Conservation (phyloP, 2,797 vertebrate species). For the Anguilla marmorata region DNA sequence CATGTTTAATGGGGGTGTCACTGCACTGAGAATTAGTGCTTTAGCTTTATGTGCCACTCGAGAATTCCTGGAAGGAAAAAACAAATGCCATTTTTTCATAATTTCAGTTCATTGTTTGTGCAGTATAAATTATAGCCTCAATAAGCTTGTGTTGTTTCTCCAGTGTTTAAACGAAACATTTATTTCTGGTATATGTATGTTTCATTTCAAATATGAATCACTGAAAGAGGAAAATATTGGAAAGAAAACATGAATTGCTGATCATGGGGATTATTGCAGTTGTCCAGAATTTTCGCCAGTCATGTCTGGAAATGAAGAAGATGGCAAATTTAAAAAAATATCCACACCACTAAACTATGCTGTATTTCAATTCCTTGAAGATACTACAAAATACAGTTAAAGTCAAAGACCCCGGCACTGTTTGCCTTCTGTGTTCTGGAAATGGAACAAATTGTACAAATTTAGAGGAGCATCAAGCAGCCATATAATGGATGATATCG, state of each 20-base stretch:
- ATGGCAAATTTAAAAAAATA: neutral
- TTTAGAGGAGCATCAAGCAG: neutral
- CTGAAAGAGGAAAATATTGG: neutral
- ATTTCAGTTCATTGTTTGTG: neutral
- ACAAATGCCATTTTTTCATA: neutral
- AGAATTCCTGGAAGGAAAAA: neutral
- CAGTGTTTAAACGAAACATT: neutral
- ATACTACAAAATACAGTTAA: neutral
- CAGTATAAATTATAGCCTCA: neutral
- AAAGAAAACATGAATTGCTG: neutral
- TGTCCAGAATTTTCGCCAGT: too few relatives aligned
- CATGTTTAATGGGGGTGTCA: neutral
- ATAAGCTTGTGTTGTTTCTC: neutral
- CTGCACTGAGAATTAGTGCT: neutral
- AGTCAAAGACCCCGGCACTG: neutral
- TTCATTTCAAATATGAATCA: too few relatives aligned
- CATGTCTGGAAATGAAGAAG: too few relatives aligned
- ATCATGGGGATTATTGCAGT: too few relatives aligned
- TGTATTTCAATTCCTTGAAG: neutral
- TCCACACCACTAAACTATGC: constrained; percentile 4
- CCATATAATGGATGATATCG: too few relatives aligned
- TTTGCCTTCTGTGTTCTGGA: neutral
- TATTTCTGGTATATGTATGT: neutral
- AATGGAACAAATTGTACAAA: neutral
- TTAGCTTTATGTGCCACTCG: neutral